Evolutionary conservation across 1,140 invertebrate species (phyloP), one percentile per base, ranked within the genome.

Genomic region (Heliconius congener): DNA sequence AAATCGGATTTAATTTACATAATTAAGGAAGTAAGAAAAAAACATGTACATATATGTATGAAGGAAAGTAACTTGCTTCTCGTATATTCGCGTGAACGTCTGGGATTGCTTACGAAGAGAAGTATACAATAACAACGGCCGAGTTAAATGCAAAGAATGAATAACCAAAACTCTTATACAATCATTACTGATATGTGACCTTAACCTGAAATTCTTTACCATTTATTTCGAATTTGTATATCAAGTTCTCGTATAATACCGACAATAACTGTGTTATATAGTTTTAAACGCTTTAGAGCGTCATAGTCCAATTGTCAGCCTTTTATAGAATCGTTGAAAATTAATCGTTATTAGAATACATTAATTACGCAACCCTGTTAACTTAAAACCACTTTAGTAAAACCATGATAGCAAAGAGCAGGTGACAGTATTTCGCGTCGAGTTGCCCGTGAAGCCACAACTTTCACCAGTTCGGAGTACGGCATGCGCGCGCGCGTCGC

Each of bases 401-500:
- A 81, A 83, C 71, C 60, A 70, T 30, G 66, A 55, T 74, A 60
- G 77, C 81, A 83, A 82, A 76, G 79, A 85, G 81, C 76, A 82
- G 84, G 82, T 83, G 84, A 83, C 84, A 84, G 84, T 83, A 82
- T 81, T 83, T 85, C 80, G 84, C 87, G 82, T 88, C 86, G 85
- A 86, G 79, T 84, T 79, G 86, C 85, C 82, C 85, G 81, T 81
- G 83, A 84, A 85, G 87, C 85, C 82, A 77, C 84, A 88, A 93
- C 91, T 93, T 93, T 93, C 91, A 93, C 91, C 84, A 82, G 79
- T 52, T 71, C 34, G 60, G 52, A 23, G 73, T 76, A 55, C 46
- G 81, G 19, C 75, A 73, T 81, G 81, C 83, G 82, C 83, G 75
- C 79, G 79, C 84, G 78, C 84, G 77, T 78, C 82, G 86, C 85